Conservation (phyloP, 2,888 invertebrate genomes). For the Invenusta paracnida region DNA sequence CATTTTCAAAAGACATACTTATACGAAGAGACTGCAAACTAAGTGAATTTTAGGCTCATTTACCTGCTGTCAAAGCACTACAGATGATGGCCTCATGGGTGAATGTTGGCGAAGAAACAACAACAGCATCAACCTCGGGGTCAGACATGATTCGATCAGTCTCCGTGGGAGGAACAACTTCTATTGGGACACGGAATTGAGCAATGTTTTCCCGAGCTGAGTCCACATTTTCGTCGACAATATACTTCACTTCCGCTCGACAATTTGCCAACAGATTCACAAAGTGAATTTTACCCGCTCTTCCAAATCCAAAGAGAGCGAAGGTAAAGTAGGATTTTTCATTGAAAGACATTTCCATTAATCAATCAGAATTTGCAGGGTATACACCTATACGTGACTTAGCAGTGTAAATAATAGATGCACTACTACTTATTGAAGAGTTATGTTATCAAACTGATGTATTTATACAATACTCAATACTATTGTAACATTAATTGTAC, state of each 20-base stretch:
- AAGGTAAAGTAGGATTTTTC: too few species aligned
- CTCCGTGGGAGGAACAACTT: background rate
- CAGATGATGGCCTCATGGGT: constrained; percentile 46
- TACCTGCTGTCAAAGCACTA: constrained; percentile 45
- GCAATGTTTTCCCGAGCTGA: constrained; percentile 38
- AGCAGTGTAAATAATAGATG: too few species aligned
- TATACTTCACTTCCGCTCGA: constrained; percentile 42
- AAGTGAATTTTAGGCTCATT: too few species aligned
- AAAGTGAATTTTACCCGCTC: constrained; percentile 48
- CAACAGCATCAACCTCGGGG: constrained; percentile 46
- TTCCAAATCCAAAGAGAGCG: constrained; percentile 48
- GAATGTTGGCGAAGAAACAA: constrained; percentile 47
- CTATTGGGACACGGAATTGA: constrained; percentile 23
- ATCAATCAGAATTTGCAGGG: too few species aligned
- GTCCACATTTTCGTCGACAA: constrained; percentile 45
- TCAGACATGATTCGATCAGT: constrained; percentile 43
- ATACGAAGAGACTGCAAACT: too few species aligned
- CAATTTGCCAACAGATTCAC: constrained; percentile 45
- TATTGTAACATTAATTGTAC: too few species aligned
- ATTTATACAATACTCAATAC: too few species aligned
- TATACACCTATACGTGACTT: too few species aligned
- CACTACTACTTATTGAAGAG: too few species aligned
- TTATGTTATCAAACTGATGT: too few species aligned
- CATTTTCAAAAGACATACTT: too few species aligned
- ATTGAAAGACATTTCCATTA: too few species aligned